Percentiles rank a stretch among this genome's conserved stretches.
Conservation (phyloP, 2,797 vertebrate genomes). For the Danio albolineatus region DNA sequence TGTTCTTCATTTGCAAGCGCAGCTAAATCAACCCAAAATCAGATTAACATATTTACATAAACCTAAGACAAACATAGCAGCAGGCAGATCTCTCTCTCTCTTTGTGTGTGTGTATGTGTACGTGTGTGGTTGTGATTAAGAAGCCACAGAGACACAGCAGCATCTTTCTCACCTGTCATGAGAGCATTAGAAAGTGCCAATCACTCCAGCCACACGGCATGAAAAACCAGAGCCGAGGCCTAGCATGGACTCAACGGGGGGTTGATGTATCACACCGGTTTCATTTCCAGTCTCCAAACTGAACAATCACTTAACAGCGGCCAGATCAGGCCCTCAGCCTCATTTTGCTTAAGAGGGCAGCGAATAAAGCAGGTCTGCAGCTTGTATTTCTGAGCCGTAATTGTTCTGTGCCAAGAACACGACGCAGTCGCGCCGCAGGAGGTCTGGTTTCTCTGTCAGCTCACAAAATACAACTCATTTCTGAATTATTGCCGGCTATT, state of each 20-base stretch:
- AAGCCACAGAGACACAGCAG: conserved; percentile 20
- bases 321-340: conserved; percentile 13
- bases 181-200: conserved; percentile 50
- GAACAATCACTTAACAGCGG: conserved; percentile 47
- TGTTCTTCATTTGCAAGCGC: conserved; percentile 10
- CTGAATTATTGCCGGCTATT: neutral
- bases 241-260: conserved; percentile 39
- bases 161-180: conserved; percentile 44
- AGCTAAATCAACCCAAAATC: conserved; percentile 16
- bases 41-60: conserved; percentile 46
- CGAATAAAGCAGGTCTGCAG: conserved; percentile 25
- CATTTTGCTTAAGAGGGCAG: conserved; percentile 39
- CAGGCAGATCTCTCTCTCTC: neutral
- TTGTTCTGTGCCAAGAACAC: conserved; percentile 8
- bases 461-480: conserved; percentile 18
- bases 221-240: conserved; percentile 52
- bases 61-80: conserved; percentile 35
- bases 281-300: conserved; percentile 10
- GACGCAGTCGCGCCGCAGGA: neutral
- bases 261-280: conserved; percentile 42
- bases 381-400: conserved; percentile 7
- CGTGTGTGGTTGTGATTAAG: neutral
- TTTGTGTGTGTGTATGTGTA: too few relatives aligned
- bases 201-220: conserved; percentile 53
- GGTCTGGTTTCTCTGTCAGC: conserved; percentile 1